Base-by-base conservation (phyloP, 2,888 invertebrate genomes). In the Hemaris fuciformis region DNA sequence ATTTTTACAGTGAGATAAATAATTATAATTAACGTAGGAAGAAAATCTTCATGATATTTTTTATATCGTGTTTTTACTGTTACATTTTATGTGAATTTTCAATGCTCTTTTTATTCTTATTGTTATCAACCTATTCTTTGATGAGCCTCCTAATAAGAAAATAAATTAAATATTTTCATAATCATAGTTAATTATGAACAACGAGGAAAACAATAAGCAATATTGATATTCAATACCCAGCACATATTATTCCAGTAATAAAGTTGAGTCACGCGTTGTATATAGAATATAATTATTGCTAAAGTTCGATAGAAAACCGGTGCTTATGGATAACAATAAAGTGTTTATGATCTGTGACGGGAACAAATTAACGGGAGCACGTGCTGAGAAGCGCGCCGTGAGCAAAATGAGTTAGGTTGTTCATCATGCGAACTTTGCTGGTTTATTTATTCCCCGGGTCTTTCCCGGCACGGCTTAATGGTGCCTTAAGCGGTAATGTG, bases 401-500 rank as follows among this genome's bases (percentile, higher is more conserved):
- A 42, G 66, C 69, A 70, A 77, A 73, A 74, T 76, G 76, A 78
- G 71, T 73, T 75, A 72, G 80, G 79, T 70, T 77, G 83, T 84
- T 80, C 84, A 81, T 85, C 85, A 84, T 84, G 80, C 75, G 81
- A 84, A 85, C 82, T 86, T 84, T 78, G 75, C 76, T 73, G 71
- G 79, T 79, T 81, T 87, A 85, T 88, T 85, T 85, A 87, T 87
- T 80, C 80, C 77, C 75, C 70, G 80, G 79, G 76, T 77, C 79
- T 79, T 76, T 77, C 77, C 79, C 75, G 72, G 75, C 69, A 72
- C 75, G 74, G 86, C 83, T 87, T 88, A 89, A 90, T 87, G 87
- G 88, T 73, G 87, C 88, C 87, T 88, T 85, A 85, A 89, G 84
- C 88, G 89, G 85, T 89, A 90, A 91, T 90, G 87, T 90, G 85